Base-by-base conservation (phyloP, 2,888 invertebrate species). In the Agapostemon virescens region DNA sequence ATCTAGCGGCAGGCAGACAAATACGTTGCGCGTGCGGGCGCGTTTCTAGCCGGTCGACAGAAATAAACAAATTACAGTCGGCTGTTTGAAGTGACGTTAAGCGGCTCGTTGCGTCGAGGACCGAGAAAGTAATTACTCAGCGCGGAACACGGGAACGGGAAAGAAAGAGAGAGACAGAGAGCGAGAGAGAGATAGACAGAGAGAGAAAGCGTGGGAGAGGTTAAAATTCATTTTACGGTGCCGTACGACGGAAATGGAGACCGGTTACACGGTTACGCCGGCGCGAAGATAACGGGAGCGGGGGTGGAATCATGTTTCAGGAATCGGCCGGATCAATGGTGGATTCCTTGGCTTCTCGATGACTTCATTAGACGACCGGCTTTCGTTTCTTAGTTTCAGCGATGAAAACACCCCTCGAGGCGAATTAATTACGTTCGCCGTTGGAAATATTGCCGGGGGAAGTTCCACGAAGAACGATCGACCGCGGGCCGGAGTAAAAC, bases 41-140 rank as follows among this genome's bases (percentile, higher is more conserved):
- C 20, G 26, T 67, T 67, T 45, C 42, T 66, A 67, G 26, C 30
- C 15, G 11, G 42, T 26, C 42, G 45, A 45, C 45, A 5, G 7
- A n/a, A 67, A 67, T 45, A 68, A 68, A 68, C n/a, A 68, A 68
- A 68, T 42, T 2, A 40, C 55, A 40, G 42, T 26, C 9, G 23
- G 38, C 26, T 73, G 58, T 55, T 67, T 42, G 45, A 73, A 67
- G 58, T 58, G 38, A 74, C 74, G 74, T 74, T 77, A 74, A 77
- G 58, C 66, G 40, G 61, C 67, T 77, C 45, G 40, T 61, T 33
- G 70, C 20, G 38, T 40, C 55, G 17, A 70, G 70, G 26, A 20
- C 20, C 30, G 58, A 76, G 63, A 77, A 49, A 70, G 77, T 77
- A 77, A 77, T 79, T 77, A 70, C 58, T 33, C 66, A 3, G 42